Evolutionary conservation across 2,888 invertebrate species (phyloP), one percentile per base, ranked within the genome.

Genomic region (Patella pellucida): DNA sequence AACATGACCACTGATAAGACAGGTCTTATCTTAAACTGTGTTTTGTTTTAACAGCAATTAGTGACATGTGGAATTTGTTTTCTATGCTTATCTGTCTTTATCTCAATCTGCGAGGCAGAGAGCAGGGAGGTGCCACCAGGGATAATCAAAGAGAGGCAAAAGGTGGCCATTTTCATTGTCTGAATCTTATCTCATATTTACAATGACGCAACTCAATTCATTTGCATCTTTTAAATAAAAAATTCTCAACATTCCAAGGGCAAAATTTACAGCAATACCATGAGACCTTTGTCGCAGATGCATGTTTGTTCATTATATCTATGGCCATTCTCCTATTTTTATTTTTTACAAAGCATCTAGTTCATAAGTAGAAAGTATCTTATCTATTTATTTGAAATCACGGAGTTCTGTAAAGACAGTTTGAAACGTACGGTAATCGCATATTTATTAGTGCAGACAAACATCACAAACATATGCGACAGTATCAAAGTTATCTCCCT

Each of bases 121-220:
- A 62, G 23, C 62, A 62, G 62, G 62, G 62, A 23, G 62, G 62
- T 19, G 62, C 23, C 23, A 23, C 62, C 19, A 19, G 19, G 19
- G 19, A 23, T 62, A 62, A 62, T 62, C 62, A 62, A 23, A 62
- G 23, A 19, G 23, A 62, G 62, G 23, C 62, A 23, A 62, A 62
- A 62, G 62, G 62, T 62, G 62, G 62, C 62, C 62, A 62, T 62
- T 62, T 56, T 62, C 62, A 62, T 62, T 62, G 62, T 62, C 23
- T 62, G 19, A 23, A 62, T 62, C 62, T 62, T 62, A 62, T 62
- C 62, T 19, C 23, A 23, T 23, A 62, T 23, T 23, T 62, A 62
- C 62, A 19, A 19, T 62, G 62, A 62, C 62, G 62, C 23, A 62
- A 62, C 62, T 23, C 11, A 62, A 23, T 23, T 62, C 62, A 62